Evolutionary conservation across 2,797 vertebrate species (phyloP), one percentile per base, ranked within the genome.

Genomic region (Danio tinwini): DNA sequence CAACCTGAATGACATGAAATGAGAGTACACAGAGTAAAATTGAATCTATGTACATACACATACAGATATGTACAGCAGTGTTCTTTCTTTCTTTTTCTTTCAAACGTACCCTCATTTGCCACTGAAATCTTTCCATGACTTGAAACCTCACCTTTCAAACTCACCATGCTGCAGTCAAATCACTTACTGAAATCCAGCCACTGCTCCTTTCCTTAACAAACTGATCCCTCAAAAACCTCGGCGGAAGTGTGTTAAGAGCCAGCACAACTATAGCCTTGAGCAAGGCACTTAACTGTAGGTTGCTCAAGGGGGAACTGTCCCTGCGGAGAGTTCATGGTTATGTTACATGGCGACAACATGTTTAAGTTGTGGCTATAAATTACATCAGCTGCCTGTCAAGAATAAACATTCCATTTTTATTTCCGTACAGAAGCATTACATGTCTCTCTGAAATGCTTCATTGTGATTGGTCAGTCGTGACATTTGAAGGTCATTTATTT

Each of bases 241-340:
- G 29, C 29, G 3, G 29, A 29, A 40, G 16, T 53, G 29, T 37
- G 49, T 11, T 9, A n/a, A 16, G 29, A 52, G 16, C 49, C 29
- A 53, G n/a, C 29, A 40, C 16, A 40, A 69, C 4, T n/a, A 5
- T 39, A 5, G 13, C 47, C 21, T 39, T 52, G 29, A 52, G 14
- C 67, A 69, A 69, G 16, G 3, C 49, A 69, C 67, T 69, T 69
- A 40, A 69, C 67, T 29, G 2, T 14, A 69, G 65, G 21, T 69
- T 69, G 14, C 49, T 40, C 9, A 53, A 12, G 29, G 29, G 29
- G 29, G 29, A 29, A 29, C 29, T 29, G 4, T 52, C 13, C 29
- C 47, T 52, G 8, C 11, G 29, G 9, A 52, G 29, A 52, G 14
- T 52, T 52, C 29, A 69, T n/a, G 1, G 6, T 40, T 13, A 21